Conservation (phyloP, 2,888 invertebrate genomes). For the Cremastinae sp. region DNA sequence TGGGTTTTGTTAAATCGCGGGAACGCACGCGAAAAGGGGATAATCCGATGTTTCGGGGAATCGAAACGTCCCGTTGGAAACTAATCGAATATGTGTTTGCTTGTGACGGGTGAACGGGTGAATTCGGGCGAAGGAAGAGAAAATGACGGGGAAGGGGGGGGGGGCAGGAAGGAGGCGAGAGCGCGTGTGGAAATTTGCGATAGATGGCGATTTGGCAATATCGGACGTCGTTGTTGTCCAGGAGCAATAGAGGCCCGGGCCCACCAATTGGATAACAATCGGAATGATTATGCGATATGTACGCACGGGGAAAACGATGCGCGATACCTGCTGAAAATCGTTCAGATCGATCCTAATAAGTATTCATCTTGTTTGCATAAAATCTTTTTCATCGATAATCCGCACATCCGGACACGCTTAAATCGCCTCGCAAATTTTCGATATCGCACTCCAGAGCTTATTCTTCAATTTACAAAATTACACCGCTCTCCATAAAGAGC, state of each 20-base stretch:
- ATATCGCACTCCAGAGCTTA: no score
- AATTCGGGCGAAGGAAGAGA: not conserved
- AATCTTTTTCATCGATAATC: no score
- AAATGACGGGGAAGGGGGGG: not conserved
- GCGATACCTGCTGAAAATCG: constrained; percentile 9
- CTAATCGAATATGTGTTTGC: constrained; percentile 42
- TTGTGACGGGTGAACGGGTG: constrained; percentile 15
- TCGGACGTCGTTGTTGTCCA: constrained; percentile 5
- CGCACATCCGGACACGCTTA: no score
- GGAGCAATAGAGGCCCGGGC: constrained; percentile 18
- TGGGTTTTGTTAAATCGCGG: not conserved
- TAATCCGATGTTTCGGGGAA: constrained; percentile 16
- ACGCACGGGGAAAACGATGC: not conserved
- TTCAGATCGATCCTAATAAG: no score
- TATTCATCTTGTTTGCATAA: constrained; percentile 35
- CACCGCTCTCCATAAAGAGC: no score
- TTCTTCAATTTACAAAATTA: no score
- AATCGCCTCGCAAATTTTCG: no score
- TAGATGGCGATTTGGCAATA: constrained; percentile 19
- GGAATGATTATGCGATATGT: constrained; percentile 22
- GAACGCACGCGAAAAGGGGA: constrained; percentile 27
- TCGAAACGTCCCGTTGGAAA: constrained; percentile 40
- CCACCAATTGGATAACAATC: constrained; percentile 40
- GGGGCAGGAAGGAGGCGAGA: not conserved
- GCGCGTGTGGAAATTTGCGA: constrained; percentile 13